Base-by-base conservation (phyloP, 2,113 vertebrate genomes). In the Chaenocephalus aceratus region DNA sequence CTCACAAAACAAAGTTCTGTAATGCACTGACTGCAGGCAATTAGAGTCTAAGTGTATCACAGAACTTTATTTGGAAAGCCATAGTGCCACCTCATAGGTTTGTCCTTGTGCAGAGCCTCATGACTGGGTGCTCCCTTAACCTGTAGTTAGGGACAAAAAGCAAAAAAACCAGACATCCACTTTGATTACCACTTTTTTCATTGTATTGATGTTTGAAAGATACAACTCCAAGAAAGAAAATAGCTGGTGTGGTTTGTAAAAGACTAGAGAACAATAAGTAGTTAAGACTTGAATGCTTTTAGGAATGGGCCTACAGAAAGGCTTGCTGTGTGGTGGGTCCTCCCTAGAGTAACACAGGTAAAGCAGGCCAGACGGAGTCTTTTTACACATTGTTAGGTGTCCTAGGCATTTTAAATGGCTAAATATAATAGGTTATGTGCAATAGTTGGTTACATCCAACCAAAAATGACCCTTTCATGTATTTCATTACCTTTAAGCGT, bases 1-100 rank as follows among this genome's bases (percentile, higher is more conserved):
- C 95, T 95, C 91, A 91, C 95, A 95, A 95, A 96, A 95, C 94
- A 95, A 96, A 95, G 95, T 96, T 96, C 95, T 95, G 95, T 96
- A 96, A 96, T 95, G 95, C 95, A 96, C 95, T 96, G 95, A 96
- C 95, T 95, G 88, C 95, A 76, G 90, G 91, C 88, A 93, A 87
- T 92, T 85, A 94, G 93, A 96, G 94, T 94, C 95, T 87, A 85
- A 96, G 95, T 95, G 94, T 95, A 95, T 94, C 93, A 95, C 94
- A 96, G 95, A 96, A 96, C 95, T 96, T 95, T 95, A 94, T 94
- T 94, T 94, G 94, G 95, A 94, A 94, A 96, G 95, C 91, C 94
- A 94, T 76, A 89, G 88, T 90, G 91, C 91, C 89, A 91, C 90
- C 88, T 92, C 85, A 90, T 83, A 90, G 85, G 91, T 88, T 90